Percentiles rank a stretch among this genome's conserved stretches.
Conservation (phyloP, 2,888 invertebrate genomes). For the Eilema griseolum region DNA sequence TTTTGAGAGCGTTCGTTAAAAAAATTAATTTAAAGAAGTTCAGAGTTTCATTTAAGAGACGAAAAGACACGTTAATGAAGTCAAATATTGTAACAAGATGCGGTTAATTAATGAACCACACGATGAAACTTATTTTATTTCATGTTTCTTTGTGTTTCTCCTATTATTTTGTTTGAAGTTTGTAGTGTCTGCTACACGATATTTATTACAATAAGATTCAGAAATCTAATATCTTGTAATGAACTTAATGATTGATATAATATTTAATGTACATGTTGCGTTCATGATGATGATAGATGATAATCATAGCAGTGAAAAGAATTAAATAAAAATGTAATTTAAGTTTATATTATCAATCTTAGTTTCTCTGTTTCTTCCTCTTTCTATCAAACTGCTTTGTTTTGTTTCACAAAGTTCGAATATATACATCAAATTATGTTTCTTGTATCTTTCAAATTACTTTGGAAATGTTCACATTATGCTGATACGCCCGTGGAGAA, state of each 20-base stretch:
- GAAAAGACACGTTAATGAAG: slow-evolving; percentile 19
- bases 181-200: background rate
- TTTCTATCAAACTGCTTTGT: background rate
- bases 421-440: too few species aligned
- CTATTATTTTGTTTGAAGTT: background rate
- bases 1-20: too few species aligned
- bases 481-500: background rate
- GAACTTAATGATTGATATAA: background rate
- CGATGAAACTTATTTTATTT: slow-evolving; percentile 20
- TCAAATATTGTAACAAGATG: slow-evolving; percentile 19
- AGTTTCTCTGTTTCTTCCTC: background rate
- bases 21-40: too few species aligned
- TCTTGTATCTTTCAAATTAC: background rate
- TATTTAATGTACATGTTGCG: background rate
- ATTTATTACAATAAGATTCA: background rate
- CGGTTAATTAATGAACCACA: slow-evolving; percentile 33
- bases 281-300: background rate
- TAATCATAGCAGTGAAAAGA: too few species aligned
- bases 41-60: slow-evolving; percentile 1
- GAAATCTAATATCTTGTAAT: background rate
- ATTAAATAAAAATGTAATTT: too few species aligned
- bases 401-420: background rate
- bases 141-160: slow-evolving; percentile 18
- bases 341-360: too few species aligned
- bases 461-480: background rate